Conservation (phyloP, 2,113 vertebrate genomes). For the Dasyurus viverrinus region DNA sequence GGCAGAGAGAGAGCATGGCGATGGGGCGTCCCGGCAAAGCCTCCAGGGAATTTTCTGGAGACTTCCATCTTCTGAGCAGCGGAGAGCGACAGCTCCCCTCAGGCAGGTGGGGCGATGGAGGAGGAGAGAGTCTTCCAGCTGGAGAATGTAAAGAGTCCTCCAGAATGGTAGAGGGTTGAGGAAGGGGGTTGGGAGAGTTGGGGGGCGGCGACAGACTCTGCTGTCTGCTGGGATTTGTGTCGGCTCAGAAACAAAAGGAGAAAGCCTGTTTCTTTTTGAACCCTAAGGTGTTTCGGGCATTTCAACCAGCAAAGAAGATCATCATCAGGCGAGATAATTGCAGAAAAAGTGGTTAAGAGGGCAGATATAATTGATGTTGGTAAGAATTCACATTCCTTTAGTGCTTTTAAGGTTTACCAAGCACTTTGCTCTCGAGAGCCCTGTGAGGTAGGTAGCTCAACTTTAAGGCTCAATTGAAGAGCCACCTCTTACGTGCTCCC, state of each 20-base stretch:
- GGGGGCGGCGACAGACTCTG: neutral
- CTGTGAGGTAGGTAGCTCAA: neutral
- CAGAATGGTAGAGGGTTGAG: neutral
- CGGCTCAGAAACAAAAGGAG: neutral
- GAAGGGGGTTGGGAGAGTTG: neutral
- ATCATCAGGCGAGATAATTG: neutral
- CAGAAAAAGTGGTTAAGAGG: neutral
- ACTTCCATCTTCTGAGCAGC: conserved; percentile 33
- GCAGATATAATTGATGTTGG: neutral
- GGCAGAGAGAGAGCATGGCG: conserved; percentile 72
- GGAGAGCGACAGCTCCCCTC: conserved; percentile 30
- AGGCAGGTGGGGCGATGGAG: conserved; percentile 1
- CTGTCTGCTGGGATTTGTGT: neutral
- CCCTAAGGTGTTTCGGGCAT: neutral
- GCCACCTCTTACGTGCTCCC: neutral
- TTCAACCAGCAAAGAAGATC: neutral
- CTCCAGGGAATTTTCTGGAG: conserved; percentile 6
- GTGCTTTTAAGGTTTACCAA: neutral
- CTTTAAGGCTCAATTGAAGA: neutral
- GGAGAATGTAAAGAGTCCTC: neutral
- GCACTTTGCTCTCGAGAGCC: neutral
- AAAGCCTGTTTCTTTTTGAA: neutral
- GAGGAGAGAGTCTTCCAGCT: neutral
- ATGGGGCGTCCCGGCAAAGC: conserved; percentile 1
- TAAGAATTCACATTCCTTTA: neutral